These are phyloP conservation scores for Oryzias curvinotus DNA, from an alignment of 2,113 vertebrate species.

Conservation along the genomic window DNA sequence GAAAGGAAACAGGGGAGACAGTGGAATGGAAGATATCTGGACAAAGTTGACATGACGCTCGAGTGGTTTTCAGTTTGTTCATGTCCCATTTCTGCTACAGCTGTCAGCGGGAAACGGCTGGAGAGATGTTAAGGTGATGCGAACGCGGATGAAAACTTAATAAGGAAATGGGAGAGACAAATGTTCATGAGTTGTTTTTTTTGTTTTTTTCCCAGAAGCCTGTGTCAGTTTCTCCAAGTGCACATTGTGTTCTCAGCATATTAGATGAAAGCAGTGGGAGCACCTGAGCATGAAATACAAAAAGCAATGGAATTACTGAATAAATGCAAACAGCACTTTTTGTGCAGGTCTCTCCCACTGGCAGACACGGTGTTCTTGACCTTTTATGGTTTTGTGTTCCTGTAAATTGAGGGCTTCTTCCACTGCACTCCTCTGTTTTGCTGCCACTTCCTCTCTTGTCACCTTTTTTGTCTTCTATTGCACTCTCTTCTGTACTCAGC, in stretches of 20 bases:
- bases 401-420: neutral
- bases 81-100: conserved; percentile 1
- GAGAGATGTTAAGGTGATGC: conserved; percentile 29
- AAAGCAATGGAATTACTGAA: conserved; percentile 30
- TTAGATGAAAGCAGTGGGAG: conserved; percentile 32
- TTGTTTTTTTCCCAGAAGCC: neutral
- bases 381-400: conserved; percentile 20
- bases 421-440: neutral
- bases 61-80: conserved; percentile 31
- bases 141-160: conserved; percentile 11
- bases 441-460: neutral
- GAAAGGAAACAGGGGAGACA: neutral
- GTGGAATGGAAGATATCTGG: neutral
- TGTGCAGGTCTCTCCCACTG: conserved; percentile 18
- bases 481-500: neutral
- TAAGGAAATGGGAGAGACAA: conserved; percentile 17
- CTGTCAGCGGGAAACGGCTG: conserved; percentile 7
- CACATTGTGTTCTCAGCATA: conserved; percentile 30
- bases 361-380: conserved; percentile 29
- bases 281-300: conserved; percentile 53
- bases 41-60: conserved; percentile 19
- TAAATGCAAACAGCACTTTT: conserved; percentile 37
- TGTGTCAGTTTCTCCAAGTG: conserved; percentile 25
- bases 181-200: conserved; percentile 11
- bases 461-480: neutral